Evolutionary conservation across 2,888 invertebrate species (phyloP), one percentile per base, ranked within the genome.

Genomic region (Cephus rjabovi): DNA sequence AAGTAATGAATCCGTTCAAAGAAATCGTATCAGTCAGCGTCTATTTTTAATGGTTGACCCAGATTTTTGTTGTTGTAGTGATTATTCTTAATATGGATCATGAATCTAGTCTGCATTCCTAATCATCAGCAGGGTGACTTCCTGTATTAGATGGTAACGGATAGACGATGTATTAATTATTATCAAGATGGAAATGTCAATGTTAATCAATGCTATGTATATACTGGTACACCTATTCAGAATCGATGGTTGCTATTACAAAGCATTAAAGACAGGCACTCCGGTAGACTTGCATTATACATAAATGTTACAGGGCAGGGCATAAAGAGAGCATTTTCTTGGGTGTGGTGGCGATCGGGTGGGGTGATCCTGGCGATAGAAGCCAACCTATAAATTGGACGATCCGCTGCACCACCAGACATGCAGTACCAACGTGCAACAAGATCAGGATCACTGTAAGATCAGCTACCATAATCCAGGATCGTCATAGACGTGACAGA

Each of bases 301-400:
- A 83, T 84, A 83, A 89, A 89, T 88, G 87, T 89, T 88, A 89
- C 87, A 85, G 86, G 89, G 88, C 86, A 87, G 85, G 88, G 88
- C 86, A 84, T 74, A 89, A 90, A 83, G 86, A 88, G 89, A 90
- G 88, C 90, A 90, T 88, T 89, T 89, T 87, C 87, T 84, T 90
- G 90, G 90, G 90, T 90, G 90, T 90, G 90, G 86, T 88, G 83
- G 80, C 35, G 12, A 70, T 33, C 30, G 12, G 70, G 70, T 70
- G 80, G 81, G 81, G 81, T 77, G 73, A 40, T 40, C 40, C 15
- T 40, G 15, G 40, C 15, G 78, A 73, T 74, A 74, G 74, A 70
- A 34, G 56, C 11, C 74, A 76, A 74, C 78, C 85, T 88, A 90
- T 90, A 90, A 90, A 90, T 89, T 89, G 87, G 81, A 84, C 86